Percentiles rank a stretch among this genome's conserved stretches.
These are phyloP conservation scores for Dinomys branickii DNA, from an alignment of 2,113 vertebrate species.

Conservation along the genomic window DNA sequence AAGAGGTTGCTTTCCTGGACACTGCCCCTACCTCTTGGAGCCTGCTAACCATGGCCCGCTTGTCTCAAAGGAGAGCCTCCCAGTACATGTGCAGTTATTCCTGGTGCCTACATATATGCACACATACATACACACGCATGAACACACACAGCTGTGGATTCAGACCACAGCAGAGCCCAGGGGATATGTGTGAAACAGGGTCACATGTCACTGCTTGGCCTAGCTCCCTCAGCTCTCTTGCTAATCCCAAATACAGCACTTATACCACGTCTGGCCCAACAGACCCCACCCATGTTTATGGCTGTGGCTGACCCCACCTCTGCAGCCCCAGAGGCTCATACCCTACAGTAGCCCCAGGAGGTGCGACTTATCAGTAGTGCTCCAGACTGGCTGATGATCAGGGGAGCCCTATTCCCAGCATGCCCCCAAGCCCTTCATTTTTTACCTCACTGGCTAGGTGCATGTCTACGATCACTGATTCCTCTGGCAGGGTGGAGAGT, in stretches of 20 bases:
- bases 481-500: neutral
- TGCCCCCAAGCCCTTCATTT: neutral
- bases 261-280: neutral
- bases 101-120: rapidly evolving
- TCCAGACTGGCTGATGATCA: neutral
- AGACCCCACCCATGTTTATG: neutral
- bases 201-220: neutral
- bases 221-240: neutral
- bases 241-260: neutral
- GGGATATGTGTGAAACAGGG: neutral
- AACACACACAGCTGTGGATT: neutral
- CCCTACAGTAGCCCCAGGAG: neutral
- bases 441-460: neutral
- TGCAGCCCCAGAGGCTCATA: neutral
- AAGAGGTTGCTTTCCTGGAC: neutral
- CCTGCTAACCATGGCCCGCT: rapidly evolving
- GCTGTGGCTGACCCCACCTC: neutral
- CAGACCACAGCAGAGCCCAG: neutral
- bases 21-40: neutral
- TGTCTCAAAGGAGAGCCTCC: neutral
- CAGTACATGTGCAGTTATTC: rapidly evolving
- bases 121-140: neutral
- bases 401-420: neutral
- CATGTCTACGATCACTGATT: neutral
- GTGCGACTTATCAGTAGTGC: rapidly evolving